A percentile compares a stretch with the other conserved stretches of the same genome.
phyloP scores from a whole-genome alignment of 2,113 vertebrate genomes.

The Callionymus lyra region DNA sequence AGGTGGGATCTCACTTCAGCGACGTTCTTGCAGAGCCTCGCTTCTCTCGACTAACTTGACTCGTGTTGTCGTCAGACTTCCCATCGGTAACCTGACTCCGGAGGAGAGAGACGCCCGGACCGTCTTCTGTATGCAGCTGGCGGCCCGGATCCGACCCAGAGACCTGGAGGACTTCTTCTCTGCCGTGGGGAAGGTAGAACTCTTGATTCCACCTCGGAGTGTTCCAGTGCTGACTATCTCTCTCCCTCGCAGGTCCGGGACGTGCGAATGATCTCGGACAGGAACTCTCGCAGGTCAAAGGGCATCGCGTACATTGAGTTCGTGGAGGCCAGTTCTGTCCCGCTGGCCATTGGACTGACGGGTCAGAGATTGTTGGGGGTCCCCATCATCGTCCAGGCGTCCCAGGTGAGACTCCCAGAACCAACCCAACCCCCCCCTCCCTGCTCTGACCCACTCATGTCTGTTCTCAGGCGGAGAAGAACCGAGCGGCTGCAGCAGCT shows the following conservation, averaged over 20 bases:
- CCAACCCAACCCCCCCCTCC: neutral
- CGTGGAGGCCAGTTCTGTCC: conserved; percentile 90
- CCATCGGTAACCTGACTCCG: conserved; percentile 88
- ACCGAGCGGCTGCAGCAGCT: conserved; percentile 87
- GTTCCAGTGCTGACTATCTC: neutral
- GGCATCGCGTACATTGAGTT: conserved; percentile 97
- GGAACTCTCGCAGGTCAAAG: conserved; percentile 93
- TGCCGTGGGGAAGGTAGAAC: conserved; percentile 85
- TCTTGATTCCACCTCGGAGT: neutral
- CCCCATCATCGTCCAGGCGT: conserved; percentile 94
- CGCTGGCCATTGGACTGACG: conserved; percentile 90
- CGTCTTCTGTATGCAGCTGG: conserved; percentile 96
- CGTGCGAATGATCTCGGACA: conserved; percentile 94
- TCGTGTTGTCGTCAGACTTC: conserved; percentile 63
- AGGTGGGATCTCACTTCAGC: conserved; percentile 60
- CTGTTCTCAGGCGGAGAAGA: conserved; percentile 83
- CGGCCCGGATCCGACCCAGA: conserved; percentile 89
- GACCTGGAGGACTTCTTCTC: conserved; percentile 98
- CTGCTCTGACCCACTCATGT: neutral
- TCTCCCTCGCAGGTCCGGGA: conserved; percentile 81
- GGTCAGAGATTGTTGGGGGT: conserved; percentile 92
- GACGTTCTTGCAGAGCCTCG: neutral
- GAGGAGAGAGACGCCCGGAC: conserved; percentile 93
- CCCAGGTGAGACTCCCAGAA: conserved; percentile 69
- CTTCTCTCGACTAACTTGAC: neutral